Percentiles rank a stretch among this genome's conserved stretches.
phyloP scores from a whole-genome alignment of 2,113 vertebrate genomes.

The Hemichromis elongatus region DNA sequence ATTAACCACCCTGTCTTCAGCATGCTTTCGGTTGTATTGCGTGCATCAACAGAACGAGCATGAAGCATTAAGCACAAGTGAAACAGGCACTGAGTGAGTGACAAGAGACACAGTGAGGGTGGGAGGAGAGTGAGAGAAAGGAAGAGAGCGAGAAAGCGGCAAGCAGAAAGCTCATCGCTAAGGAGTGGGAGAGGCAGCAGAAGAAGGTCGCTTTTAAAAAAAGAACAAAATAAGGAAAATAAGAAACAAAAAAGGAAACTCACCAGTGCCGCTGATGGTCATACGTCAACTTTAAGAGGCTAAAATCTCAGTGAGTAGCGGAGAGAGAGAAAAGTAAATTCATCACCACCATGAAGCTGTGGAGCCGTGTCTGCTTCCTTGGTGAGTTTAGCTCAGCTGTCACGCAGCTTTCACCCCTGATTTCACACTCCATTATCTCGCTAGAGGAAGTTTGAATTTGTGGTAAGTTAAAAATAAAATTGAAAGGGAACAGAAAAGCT shows the following conservation, averaged over 20 bases:
- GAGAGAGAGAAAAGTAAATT: not conserved
- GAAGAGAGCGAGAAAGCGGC: not conserved
- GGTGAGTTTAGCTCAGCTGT: constrained; percentile 27
- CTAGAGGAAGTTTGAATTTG: not conserved
- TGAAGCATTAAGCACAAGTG: not conserved
- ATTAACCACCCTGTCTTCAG: not conserved
- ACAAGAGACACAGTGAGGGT: not conserved
- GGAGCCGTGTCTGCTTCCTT: constrained; percentile 14
- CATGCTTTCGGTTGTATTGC: not conserved
- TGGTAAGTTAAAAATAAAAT: not conserved
- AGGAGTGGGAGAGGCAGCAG: not conserved
- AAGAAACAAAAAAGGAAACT: not conserved
- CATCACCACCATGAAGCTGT: not conserved
- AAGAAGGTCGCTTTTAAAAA: not conserved
- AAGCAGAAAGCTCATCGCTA: not conserved
- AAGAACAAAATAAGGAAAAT: not conserved
- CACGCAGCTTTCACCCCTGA: not conserved
- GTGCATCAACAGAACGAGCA: not conserved
- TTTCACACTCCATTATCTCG: not conserved
- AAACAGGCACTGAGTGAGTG: not conserved
- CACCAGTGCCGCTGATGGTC: not conserved
- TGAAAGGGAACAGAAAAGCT: not conserved
- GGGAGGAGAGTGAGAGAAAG: not conserved
- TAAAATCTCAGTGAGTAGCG: not conserved
- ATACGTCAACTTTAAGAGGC: not conserved